Evolutionary conservation across 2,113 vertebrate genomes (phyloP), one percentile per base, ranked within the genome.

Genomic region (Pteruthius melanotis): DNA sequence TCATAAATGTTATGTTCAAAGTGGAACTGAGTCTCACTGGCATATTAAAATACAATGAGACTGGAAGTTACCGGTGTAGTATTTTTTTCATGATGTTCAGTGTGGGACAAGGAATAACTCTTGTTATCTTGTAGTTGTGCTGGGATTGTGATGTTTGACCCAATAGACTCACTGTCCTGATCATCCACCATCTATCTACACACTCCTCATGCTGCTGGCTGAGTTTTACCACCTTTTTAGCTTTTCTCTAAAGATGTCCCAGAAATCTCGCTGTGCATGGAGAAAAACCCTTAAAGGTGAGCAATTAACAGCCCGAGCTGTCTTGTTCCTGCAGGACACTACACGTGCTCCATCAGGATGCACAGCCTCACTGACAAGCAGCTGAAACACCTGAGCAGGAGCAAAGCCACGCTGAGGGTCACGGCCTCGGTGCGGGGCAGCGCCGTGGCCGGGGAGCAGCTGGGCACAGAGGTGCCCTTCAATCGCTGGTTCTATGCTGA

Each of bases 401-500:
- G 97, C 95, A 97, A 95, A 91, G 98, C 98, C 2, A 47, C 81
- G 0, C 97, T 99, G 87, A 78, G 97, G 87, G 98, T 99, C 85
- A 97, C 85, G 3, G 99, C 98, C 5, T 97, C 95, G 4, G 19
- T 99, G 37, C 95, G 89, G 30, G 97, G 97, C 84, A 86, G 90
- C 53, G 83, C 42, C 27, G 95, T 95, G 95, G 90, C 97, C 0
- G 96, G 85, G 39, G 97, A 99, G 42, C 98, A 98, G 83, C 95
- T 97, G 13, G 75, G 96, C 12, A 74, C 98, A 0, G 96, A 98
- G 89, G 96, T 99, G 90, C 98, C 99, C 21, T 97, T 99, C 87
- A 98, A 96, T 79, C 98, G 98, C 0, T 98, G 99, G 11, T 98
- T 99, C 75, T 99, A 99, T 37, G 74, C 98, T 0, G 98, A 99